These are phyloP conservation scores for Hydrotaea diabolus DNA, from an alignment of 2,888 invertebrate species.

Conservation along the genomic window DNA sequence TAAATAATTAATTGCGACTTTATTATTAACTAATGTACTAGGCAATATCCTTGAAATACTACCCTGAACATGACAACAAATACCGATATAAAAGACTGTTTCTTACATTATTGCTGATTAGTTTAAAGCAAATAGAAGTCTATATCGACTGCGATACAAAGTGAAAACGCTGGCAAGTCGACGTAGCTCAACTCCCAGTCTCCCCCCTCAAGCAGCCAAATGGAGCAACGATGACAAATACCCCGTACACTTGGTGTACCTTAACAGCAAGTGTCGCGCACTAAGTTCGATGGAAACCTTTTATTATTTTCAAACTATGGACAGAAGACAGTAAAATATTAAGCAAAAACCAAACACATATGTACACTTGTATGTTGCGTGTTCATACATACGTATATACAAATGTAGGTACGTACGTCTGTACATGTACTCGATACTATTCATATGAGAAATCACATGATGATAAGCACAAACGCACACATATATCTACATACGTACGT, in stretches of 20 bases:
- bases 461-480: too few species aligned
- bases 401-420: too few species aligned
- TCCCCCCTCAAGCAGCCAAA: background rate
- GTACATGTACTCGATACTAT: too few species aligned
- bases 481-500: background rate
- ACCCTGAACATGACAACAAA: too few species aligned
- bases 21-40: too few species aligned
- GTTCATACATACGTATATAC: constrained; percentile 1
- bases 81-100: too few species aligned
- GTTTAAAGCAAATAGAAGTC: background rate
- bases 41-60: too few species aligned
- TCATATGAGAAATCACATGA: too few species aligned
- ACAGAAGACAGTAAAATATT: background rate
- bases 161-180: too few species aligned
- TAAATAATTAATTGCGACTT: too few species aligned
- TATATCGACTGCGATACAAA: background rate
- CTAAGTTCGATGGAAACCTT: background rate
- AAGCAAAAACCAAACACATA: background rate
- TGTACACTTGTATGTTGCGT: background rate
- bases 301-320: constrained; percentile 7
- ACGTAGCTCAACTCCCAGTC: background rate
- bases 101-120: too few species aligned
- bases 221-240: background rate
- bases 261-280: background rate
- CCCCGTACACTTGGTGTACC: background rate